These are phyloP conservation scores for Tangara arthus DNA, from an alignment of 2,797 vertebrate species.

Conservation along the genomic window DNA sequence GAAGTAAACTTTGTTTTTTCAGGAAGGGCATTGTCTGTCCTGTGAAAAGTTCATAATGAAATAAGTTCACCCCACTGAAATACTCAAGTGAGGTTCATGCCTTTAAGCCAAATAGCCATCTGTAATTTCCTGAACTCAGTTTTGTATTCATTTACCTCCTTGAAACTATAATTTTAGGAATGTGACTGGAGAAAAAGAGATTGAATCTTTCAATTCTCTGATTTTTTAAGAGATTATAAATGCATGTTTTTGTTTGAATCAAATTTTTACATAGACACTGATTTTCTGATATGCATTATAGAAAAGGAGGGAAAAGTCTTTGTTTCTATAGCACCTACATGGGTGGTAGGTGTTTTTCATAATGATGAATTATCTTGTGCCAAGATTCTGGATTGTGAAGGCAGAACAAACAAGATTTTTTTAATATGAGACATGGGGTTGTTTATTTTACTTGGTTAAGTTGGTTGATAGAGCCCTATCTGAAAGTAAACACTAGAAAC, in stretches of 20 bases:
- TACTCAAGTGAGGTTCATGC: neutral
- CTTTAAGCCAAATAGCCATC: neutral
- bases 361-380: neutral
- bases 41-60: neutral
- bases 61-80: neutral
- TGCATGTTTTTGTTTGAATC: neutral
- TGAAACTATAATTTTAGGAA: neutral
- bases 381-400: neutral
- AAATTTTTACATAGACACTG: neutral
- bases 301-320: neutral
- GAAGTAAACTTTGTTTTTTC: conserved; percentile 15
- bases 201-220: neutral
- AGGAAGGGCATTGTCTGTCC: neutral
- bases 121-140: neutral
- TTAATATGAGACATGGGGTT: neutral
- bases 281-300: neutral
- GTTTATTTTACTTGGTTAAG: neutral
- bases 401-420: neutral
- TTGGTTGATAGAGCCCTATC: neutral
- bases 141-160: neutral
- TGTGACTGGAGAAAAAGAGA: neutral
- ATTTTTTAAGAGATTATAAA: neutral
- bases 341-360: neutral
- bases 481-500: neutral
- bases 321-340: neutral